phyloP scores from a whole-genome alignment of 2,888 invertebrate species.

The Tetheella fluctuosa region DNA sequence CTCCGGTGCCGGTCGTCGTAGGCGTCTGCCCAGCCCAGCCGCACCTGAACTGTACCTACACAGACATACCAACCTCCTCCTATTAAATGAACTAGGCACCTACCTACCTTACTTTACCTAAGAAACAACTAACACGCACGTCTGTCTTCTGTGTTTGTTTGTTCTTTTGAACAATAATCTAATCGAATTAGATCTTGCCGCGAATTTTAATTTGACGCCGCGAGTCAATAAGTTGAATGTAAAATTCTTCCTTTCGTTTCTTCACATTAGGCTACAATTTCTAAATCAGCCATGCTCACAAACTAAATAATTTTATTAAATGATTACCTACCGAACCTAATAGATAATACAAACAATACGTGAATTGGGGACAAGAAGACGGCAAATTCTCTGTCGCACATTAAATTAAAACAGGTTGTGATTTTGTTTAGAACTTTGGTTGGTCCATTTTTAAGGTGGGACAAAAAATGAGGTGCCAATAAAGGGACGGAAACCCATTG shows the following conservation, averaged over 20 bases:
- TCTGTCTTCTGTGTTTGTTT: background rate
- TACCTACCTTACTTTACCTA: background rate
- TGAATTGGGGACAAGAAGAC: conserved; percentile 37
- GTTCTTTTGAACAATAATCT: too few relatives aligned
- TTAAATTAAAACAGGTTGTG: conserved; percentile 71
- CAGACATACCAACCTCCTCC: conserved; percentile 11
- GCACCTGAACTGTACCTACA: conserved; percentile 54
- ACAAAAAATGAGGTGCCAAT: conserved; percentile 84
- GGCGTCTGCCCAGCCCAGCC: conserved; percentile 56
- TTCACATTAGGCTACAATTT: too few relatives aligned
- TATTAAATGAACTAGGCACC: background rate
- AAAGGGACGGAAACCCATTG: conserved; percentile 84
- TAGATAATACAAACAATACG: conserved; percentile 24
- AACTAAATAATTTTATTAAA: background rate
- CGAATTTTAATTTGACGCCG: background rate
- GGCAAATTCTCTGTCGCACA: conserved; percentile 49
- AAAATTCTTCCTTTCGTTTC: background rate
- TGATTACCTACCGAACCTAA: background rate
- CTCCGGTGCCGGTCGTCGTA: conserved; percentile 50
- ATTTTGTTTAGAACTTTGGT: conserved; percentile 72
- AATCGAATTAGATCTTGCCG: background rate
- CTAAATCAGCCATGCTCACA: too few relatives aligned
- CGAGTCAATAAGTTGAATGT: background rate
- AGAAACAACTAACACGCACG: background rate
- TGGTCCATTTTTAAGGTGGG: conserved; percentile 68